Evolutionary conservation across 1,140 invertebrate genomes (phyloP), one percentile per base, ranked within the genome.

Genomic region (Diachasma alloeum): DNA sequence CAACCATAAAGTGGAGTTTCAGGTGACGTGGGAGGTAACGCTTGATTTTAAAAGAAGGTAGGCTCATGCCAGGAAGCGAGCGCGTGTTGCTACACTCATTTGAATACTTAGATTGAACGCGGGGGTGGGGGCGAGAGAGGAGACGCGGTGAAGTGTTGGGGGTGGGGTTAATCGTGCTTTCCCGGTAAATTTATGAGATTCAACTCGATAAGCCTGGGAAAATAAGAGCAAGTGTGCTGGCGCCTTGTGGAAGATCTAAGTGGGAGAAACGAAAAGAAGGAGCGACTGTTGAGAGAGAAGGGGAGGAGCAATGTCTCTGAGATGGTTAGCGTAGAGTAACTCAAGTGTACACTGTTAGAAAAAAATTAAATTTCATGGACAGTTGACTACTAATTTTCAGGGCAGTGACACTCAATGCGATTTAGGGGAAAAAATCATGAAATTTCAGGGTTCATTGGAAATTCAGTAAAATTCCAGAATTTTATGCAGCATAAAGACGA

Each of bases 91-190:
- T 81, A 83, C 82, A 83, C 87, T 89, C 87, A 89, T 90, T 90
- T 90, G 87, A 90, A 90, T 89, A 88, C 88, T 89, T 89, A 89
- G 86, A 89, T 90, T 90, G 87, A 87, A 89, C 86, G 84, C 11
- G 74, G 15, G 44, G 17, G 59, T 11, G 66, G 9, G 19, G 48
- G 48, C n/a, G 48, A 59, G 59, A 72, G 53, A 68, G 73, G 56
- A 48, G 56, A 17, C 37, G 66, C 22, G 71, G 66, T 44, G 22
- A 39, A 42, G 48, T 48, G 8, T n/a, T 56, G 59, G 69, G 19
- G 42, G 59, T 22, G 46, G 82, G 86, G 82, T 88, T 90, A 90
- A 90, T 89, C 87, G 86, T 85, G 85, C 88, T 88, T 89, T 87
- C 85, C 59, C 17, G 82, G 79, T 82, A 86, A 89, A 90, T 90